Conservation (phyloP, 1,140 invertebrate species). For the Meteorus sp. region DNA sequence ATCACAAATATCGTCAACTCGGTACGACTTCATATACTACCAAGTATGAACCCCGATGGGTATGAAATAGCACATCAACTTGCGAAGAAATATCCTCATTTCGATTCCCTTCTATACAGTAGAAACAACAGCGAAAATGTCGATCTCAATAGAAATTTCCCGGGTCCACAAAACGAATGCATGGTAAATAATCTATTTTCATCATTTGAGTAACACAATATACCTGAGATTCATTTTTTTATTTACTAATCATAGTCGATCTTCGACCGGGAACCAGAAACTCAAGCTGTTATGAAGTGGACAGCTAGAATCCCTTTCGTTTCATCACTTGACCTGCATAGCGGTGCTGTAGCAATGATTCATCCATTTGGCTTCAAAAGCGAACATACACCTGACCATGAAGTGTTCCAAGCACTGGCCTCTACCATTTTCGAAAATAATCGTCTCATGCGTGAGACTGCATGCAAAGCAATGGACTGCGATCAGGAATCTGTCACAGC, state of each 20-base stretch:
- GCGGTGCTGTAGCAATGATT: constrained; percentile 90
- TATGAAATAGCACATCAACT: constrained; percentile 89
- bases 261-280: constrained; percentile 77
- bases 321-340: constrained; percentile 94
- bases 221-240: constrained; percentile 7
- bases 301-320: constrained; percentile 85
- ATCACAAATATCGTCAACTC: constrained; percentile 77
- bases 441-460: constrained; percentile 73
- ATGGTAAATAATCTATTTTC: neutral
- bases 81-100: constrained; percentile 77
- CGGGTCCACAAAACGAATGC: too few relatives aligned
- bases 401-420: constrained; percentile 82
- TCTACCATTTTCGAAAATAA: constrained; percentile 77
- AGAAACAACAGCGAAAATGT: too few relatives aligned
- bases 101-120: too few relatives aligned
- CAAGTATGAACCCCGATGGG: constrained; percentile 98
- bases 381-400: constrained; percentile 76
- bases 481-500: constrained; percentile 70
- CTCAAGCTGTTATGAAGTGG: constrained; percentile 90
- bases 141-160: too few relatives aligned
- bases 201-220: neutral
- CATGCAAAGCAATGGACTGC: neutral
- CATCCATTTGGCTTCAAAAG: constrained; percentile 69
- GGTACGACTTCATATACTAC: constrained; percentile 89
- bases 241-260: constrained; percentile 67